Conservation (phyloP, 2,888 invertebrate genomes). For the Heliothis peltigera region DNA sequence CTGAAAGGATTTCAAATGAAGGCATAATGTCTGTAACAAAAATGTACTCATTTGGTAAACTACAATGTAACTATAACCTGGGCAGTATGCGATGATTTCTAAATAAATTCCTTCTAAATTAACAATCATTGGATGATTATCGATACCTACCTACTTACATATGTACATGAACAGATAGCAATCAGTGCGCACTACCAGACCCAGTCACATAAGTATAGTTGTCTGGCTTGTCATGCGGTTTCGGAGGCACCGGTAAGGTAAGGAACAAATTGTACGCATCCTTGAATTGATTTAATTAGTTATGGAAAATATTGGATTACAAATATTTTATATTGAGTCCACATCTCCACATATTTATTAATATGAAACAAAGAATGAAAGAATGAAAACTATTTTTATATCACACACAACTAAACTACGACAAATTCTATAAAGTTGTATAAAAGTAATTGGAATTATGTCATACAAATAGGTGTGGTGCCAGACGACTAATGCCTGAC, state of each 20-base stretch:
- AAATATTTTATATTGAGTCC: too few species aligned
- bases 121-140: conserved; percentile 39
- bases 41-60: background rate
- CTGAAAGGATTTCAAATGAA: too few species aligned
- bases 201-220: conserved; percentile 36
- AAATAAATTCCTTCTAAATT: conserved; percentile 39
- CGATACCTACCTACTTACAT: background rate
- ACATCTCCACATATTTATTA: too few species aligned
- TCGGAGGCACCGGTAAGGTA: conserved; percentile 39
- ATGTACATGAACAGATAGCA: conserved; percentile 49
- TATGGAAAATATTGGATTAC: too few species aligned
- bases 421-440: too few species aligned
- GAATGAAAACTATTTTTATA: too few species aligned
- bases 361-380: too few species aligned
- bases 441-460: too few species aligned
- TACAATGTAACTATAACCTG: conserved; percentile 4
- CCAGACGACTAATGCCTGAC: too few species aligned
- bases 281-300: too few species aligned
- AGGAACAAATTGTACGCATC: conserved; percentile 1
- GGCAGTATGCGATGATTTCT: conserved; percentile 10
- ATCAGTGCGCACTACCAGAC: conserved; percentile 41
- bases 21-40: background rate
- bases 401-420: too few species aligned
- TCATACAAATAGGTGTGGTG: too few species aligned
- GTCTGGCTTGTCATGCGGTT: conserved; percentile 31